Evolutionary conservation across 1,140 invertebrate species (phyloP).

Genomic region (Telenomus remus): DNA sequence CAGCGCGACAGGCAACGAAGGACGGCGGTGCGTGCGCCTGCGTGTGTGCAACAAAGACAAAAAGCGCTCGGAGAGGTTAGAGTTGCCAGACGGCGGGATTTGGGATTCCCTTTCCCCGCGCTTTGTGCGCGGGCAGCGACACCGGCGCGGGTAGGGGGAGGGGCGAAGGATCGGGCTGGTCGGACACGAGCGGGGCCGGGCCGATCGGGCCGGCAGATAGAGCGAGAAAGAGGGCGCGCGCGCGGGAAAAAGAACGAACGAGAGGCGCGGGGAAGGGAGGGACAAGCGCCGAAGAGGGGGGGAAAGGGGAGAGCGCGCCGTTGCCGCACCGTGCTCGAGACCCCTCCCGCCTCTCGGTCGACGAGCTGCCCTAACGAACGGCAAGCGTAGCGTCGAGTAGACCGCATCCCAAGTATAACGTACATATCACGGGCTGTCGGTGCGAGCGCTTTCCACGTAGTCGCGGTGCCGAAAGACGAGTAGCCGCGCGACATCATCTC

Average conservation of each 20-base stretch:
- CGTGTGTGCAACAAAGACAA: not conserved
- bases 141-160: constrained; percentile 1
- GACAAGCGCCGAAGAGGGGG: constrained; percentile 17
- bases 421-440: constrained; percentile 59
- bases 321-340: constrained; percentile 36
- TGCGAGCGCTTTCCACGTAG: constrained; percentile 60
- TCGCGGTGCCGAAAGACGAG: constrained; percentile 55
- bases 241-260: constrained; percentile 15
- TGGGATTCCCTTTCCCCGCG: constrained; percentile 7
- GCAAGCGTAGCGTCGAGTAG: constrained; percentile 74
- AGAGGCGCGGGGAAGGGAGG: constrained; percentile 61
- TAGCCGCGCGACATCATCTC: constrained; percentile 41
- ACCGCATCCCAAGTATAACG: constrained; percentile 74
- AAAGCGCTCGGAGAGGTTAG: not conserved
- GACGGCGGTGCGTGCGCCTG: not conserved
- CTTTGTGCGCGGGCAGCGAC: constrained; percentile 3
- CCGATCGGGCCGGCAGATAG: constrained; percentile 20
- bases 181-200: constrained; percentile 17
- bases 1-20: not conserved
- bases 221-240: constrained; percentile 35
- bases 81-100: constrained; percentile 11
- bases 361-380: constrained; percentile 71
- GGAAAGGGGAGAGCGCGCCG: constrained; percentile 62
- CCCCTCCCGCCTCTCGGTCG: constrained; percentile 61
- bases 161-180: constrained; percentile 14